Evolutionary conservation across 2,797 vertebrate species (phyloP).

Genomic region (Alcedo quadribrachys): DNA sequence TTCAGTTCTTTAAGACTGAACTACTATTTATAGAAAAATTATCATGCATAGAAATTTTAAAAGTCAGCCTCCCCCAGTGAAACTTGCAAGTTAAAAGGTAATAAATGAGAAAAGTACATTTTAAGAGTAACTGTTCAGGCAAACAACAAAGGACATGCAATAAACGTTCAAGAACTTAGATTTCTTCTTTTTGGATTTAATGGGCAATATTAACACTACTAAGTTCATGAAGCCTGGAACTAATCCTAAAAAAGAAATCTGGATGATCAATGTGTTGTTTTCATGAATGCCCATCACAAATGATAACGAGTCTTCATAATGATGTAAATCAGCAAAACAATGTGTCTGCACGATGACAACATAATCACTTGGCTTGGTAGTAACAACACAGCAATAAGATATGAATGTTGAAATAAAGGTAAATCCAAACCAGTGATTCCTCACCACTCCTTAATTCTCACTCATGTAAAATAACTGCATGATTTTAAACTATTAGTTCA

Average conservation of each 20-base stretch:
- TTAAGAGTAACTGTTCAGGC: not conserved
- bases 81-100: not conserved
- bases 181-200: not conserved
- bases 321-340: not conserved
- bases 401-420: not conserved
- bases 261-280: not conserved
- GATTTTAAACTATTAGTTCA: not conserved
- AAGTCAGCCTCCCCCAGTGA: not conserved
- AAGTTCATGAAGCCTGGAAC: not conserved
- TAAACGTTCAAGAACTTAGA: not conserved
- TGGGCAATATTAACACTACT: not conserved
- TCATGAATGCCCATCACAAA: not conserved
- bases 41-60: not conserved
- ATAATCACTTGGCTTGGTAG: not conserved
- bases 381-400: not conserved
- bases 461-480: not conserved
- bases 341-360: fast-evolving
- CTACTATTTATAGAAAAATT: not conserved
- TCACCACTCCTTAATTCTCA: not conserved
- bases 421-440: not conserved
- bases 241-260: not conserved
- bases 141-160: not conserved
- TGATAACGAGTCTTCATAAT: not conserved
- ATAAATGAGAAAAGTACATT: not conserved
- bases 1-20: not conserved